Evolutionary conservation across 2,113 vertebrate genomes (phyloP).

Genomic region (Macrotis lagotis): DNA sequence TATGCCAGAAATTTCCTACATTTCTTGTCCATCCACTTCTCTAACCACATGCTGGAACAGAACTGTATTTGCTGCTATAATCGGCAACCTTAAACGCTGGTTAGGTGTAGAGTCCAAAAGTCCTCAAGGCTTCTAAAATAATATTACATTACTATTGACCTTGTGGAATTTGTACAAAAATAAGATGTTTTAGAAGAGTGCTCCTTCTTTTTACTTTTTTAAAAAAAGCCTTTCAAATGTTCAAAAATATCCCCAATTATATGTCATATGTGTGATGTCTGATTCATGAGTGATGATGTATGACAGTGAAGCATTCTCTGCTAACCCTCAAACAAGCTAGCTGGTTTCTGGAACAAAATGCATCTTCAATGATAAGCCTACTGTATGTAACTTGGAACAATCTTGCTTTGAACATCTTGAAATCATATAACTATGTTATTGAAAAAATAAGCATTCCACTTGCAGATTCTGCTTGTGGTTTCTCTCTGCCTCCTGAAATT

Average conservation of each 20-base stretch:
- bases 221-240: background rate
- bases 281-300: background rate
- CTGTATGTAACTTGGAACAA: background rate
- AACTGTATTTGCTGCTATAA: slow-evolving; percentile 61
- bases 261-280: background rate
- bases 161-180: slow-evolving; percentile 19
- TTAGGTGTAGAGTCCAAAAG: slow-evolving; percentile 43
- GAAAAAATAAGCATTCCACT: background rate
- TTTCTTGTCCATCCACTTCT: slow-evolving; percentile 44
- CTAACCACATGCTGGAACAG: slow-evolving; percentile 57
- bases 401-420: background rate
- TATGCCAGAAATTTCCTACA: slow-evolving; percentile 60
- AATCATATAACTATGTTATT: rapidly evolving
- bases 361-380: background rate
- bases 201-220: background rate
- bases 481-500: background rate
- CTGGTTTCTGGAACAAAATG: background rate
- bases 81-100: slow-evolving; percentile 59
- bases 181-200: background rate
- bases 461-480: background rate
- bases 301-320: background rate
- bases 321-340: background rate
- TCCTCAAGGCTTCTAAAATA: slow-evolving; percentile 35
- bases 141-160: background rate
- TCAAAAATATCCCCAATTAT: slow-evolving; percentile 33